phyloP scores from a whole-genome alignment of 2,797 vertebrate species.

The Aplochiton taeniatus region DNA sequence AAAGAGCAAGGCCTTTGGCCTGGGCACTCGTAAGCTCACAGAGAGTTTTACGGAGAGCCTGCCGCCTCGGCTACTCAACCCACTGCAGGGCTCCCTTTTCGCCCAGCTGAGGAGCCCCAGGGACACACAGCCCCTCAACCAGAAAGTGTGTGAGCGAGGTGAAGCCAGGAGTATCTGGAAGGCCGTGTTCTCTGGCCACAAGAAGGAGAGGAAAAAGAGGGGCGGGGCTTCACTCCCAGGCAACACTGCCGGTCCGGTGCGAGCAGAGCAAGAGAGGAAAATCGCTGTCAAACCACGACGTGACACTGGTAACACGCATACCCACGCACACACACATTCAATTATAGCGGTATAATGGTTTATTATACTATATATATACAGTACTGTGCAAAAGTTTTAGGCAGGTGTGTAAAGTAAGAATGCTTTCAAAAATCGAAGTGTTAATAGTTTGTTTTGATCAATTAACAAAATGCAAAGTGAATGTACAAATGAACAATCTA shows the following conservation, averaged over 20 bases:
- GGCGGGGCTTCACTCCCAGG: slow-evolving; percentile 73
- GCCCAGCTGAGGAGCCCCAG: slow-evolving; percentile 26
- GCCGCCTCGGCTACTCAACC: slow-evolving; percentile 6
- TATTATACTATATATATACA: no score
- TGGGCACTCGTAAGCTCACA: slow-evolving; percentile 1
- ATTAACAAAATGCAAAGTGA: no score
- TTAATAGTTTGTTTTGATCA: no score
- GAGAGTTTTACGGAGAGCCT: slow-evolving; percentile 24
- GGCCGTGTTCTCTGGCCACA: slow-evolving; percentile 83
- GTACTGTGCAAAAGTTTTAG: no score
- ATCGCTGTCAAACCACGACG: slow-evolving; percentile 30
- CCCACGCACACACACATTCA: not conserved
- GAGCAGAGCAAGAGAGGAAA: slow-evolving; percentile 70
- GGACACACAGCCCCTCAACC: slow-evolving; percentile 24
- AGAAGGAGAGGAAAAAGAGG: slow-evolving; percentile 82
- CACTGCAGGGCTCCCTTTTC: slow-evolving; percentile 32
- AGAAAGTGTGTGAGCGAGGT: slow-evolving; percentile 46
- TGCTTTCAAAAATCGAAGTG: no score
- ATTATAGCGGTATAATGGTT: not conserved
- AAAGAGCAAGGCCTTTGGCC: not conserved
- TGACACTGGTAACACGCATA: not conserved
- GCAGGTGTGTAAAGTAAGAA: no score
- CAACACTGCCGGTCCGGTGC: slow-evolving; percentile 74
- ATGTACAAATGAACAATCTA: no score
- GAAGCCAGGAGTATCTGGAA: slow-evolving; percentile 85